Conservation (phyloP, 2,797 vertebrate genomes). For the Premnoplex brunnescens region DNA sequence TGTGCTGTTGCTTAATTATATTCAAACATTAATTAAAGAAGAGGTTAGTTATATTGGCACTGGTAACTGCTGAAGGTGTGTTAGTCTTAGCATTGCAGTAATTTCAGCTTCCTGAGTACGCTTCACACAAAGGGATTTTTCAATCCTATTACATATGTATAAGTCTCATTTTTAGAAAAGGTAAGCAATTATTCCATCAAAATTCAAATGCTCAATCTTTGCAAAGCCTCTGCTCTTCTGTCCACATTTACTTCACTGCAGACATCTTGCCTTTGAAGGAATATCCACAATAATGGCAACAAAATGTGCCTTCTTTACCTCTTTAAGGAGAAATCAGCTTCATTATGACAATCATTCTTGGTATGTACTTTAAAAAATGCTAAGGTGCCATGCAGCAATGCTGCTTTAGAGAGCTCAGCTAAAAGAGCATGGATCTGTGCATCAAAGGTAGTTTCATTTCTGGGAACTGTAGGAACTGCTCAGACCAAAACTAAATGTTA, state of each 20-base stretch:
- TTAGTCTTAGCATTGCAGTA: background rate
- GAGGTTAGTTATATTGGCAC: background rate
- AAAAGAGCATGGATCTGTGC: background rate
- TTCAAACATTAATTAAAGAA: conserved; percentile 16
- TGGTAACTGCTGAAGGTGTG: background rate
- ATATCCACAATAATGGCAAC: background rate
- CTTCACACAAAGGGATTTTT: background rate
- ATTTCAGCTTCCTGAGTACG: background rate
- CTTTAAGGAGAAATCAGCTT: background rate
- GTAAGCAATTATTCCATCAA: background rate
- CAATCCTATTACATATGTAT: background rate
- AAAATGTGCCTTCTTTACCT: background rate
- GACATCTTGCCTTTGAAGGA: background rate
- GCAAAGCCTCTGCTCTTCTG: background rate
- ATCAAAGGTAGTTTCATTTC: background rate
- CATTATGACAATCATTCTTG: background rate
- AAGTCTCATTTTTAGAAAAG: background rate
- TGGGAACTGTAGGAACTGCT: background rate
- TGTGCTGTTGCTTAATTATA: background rate
- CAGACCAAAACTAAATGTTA: background rate
- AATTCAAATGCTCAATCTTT: background rate
- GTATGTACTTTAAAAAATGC: background rate
- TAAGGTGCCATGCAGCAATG: background rate
- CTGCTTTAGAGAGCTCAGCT: background rate
- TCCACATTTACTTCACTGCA: background rate